These are phyloP conservation scores for Mola mola DNA, from an alignment of 2,113 vertebrate genomes.

Conservation along the genomic window DNA sequence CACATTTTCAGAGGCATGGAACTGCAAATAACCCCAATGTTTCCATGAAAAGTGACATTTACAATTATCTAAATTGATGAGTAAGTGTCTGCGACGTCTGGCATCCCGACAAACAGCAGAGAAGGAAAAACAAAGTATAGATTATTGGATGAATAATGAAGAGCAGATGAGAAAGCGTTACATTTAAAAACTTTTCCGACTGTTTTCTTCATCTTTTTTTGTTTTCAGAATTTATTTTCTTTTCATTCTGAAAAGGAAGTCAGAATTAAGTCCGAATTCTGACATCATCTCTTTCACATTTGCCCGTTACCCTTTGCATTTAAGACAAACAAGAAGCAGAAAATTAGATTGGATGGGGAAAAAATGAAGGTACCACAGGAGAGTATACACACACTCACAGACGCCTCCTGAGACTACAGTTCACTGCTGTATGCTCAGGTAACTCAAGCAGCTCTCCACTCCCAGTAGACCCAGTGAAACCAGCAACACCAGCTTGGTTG, in stretches of 20 bases:
- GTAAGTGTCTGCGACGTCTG: neutral
- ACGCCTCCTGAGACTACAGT: neutral
- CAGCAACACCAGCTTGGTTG: constrained; percentile 54
- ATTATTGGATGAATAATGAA: neutral
- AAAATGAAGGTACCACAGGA: too few species aligned
- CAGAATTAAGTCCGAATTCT: too few species aligned
- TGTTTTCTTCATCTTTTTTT: neutral
- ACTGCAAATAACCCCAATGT: neutral
- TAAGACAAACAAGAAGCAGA: too few species aligned
- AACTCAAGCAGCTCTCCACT: constrained; percentile 32
- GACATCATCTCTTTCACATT: too few species aligned
- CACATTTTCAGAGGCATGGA: neutral
- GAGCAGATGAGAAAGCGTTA: neutral
- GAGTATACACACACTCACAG: constrained; percentile 11
- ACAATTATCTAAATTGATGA: neutral
- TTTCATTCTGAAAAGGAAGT: too few species aligned
- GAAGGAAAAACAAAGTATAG: neutral
- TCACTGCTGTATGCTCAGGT: constrained; percentile 26
- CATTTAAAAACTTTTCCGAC: neutral
- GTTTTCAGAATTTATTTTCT: too few species aligned
- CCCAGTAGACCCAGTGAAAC: constrained; percentile 44
- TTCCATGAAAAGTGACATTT: neutral
- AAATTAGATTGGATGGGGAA: too few species aligned
- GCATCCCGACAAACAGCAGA: neutral
- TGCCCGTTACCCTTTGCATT: too few species aligned